These are phyloP conservation scores for Germaria angustata DNA, from an alignment of 2,888 invertebrate genomes.

Conservation along the genomic window DNA sequence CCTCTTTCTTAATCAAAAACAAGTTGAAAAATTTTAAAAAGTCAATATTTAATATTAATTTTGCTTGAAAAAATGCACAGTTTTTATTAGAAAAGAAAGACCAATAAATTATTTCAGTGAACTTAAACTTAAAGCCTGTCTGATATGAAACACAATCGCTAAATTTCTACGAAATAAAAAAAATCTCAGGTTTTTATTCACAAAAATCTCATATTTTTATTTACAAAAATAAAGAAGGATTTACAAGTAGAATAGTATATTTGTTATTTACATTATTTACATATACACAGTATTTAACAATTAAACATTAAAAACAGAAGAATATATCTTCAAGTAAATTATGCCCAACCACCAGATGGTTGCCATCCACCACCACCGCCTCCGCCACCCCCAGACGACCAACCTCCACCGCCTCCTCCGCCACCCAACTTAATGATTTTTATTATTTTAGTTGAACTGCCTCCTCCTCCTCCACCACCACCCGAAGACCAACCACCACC, in stretches of 20 bases:
- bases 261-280: slow-evolving; percentile 43
- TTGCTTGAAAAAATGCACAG: too few relatives aligned
- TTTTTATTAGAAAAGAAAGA: too few relatives aligned
- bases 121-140: neutral
- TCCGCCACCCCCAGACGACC: slow-evolving; percentile 69
- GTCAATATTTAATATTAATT: too few relatives aligned
- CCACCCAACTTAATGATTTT: slow-evolving; percentile 70
- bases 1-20: too few relatives aligned
- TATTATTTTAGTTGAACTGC: slow-evolving; percentile 67
- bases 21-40: too few relatives aligned
- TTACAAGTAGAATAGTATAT: slow-evolving; percentile 3
- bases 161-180: neutral
- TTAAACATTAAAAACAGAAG: neutral
- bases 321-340: slow-evolving; percentile 20
- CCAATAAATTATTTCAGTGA: too few relatives aligned
- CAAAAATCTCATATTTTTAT: slow-evolving; percentile 46
- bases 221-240: slow-evolving; percentile 2
- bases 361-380: slow-evolving; percentile 70
- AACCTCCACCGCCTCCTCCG: slow-evolving; percentile 69
- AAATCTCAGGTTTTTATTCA: slow-evolving; percentile 49
- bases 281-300: slow-evolving; percentile 25
- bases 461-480: slow-evolving; percentile 61
- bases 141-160: neutral
- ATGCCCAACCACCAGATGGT: slow-evolving; percentile 73
- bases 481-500: slow-evolving; percentile 67